These are phyloP conservation scores for Carcharodon carcharias DNA, from an alignment of 2,797 vertebrate species.

Conservation along the genomic window DNA sequence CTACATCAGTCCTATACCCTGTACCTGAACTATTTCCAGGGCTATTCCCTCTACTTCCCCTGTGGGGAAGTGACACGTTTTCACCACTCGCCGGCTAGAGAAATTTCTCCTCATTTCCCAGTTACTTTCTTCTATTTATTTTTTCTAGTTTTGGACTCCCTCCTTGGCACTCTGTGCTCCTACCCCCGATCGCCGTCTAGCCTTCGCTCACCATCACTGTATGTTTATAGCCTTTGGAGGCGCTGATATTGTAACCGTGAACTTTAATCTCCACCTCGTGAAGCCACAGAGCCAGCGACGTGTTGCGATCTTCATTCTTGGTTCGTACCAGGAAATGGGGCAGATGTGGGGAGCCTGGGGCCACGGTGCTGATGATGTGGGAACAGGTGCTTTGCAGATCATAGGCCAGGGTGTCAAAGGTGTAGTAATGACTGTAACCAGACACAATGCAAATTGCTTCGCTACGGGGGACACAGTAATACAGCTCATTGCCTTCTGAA, in stretches of 20 bases:
- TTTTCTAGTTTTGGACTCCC: too few relatives aligned
- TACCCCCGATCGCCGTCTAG: fast-evolving
- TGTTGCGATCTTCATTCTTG: constrained; percentile 88
- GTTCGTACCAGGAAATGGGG: constrained; percentile 72
- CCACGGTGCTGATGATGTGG: constrained; percentile 72
- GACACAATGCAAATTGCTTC: constrained; percentile 82
- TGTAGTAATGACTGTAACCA: constrained; percentile 87
- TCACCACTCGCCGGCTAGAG: too few relatives aligned
- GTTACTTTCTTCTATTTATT: too few relatives aligned
- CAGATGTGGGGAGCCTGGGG: constrained; percentile 48
- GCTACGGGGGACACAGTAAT: constrained; percentile 75
- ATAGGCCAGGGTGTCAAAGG: constrained; percentile 80
- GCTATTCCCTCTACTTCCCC: too few relatives aligned
- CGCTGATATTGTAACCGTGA: constrained; percentile 79
- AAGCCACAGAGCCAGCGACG: constrained; percentile 86
- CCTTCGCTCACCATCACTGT: constrained; percentile 76
- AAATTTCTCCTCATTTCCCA: too few relatives aligned
- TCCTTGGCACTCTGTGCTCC: not conserved
- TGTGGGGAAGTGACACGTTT: too few relatives aligned
- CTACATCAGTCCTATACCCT: too few relatives aligned
- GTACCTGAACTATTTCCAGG: too few relatives aligned
- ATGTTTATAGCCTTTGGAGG: constrained; percentile 87
- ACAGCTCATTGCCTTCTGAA: constrained; percentile 73
- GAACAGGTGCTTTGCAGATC: constrained; percentile 93
- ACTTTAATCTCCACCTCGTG: constrained; percentile 82